These are phyloP conservation scores for Hyposoter dolosus DNA, from an alignment of 2,888 invertebrate genomes.

Conservation along the genomic window DNA sequence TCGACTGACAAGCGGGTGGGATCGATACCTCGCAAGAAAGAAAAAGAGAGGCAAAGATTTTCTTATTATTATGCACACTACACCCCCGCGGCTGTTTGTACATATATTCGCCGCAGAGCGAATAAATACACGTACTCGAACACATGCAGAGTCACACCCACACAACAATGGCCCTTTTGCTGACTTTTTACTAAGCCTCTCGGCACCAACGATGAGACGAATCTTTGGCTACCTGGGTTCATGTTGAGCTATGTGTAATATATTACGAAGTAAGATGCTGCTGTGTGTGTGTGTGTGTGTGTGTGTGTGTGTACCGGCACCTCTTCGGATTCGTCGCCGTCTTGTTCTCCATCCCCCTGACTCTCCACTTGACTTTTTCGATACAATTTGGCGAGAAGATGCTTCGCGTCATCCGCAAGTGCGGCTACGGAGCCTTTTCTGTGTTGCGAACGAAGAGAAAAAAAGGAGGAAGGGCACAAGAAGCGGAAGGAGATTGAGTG, in stretches of 20 bases:
- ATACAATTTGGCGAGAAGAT: slow-evolving; percentile 58
- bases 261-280: slow-evolving; percentile 7
- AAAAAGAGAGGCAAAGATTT: slow-evolving; percentile 20
- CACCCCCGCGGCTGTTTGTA: slow-evolving; percentile 33
- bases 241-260: neutral
- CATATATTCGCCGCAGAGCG: slow-evolving; percentile 4
- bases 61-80: slow-evolving; percentile 54
- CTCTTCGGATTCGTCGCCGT: slow-evolving; percentile 23
- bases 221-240: slow-evolving; percentile 15
- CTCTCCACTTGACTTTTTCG: slow-evolving; percentile 55
- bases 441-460: neutral
- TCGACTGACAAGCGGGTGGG: slow-evolving; percentile 75
- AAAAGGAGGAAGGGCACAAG: slow-evolving; percentile 22
- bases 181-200: slow-evolving; percentile 30
- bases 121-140: neutral
- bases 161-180: neutral
- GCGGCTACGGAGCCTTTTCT: slow-evolving; percentile 32
- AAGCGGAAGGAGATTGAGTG: slow-evolving; percentile 62
- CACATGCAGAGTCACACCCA: neutral
- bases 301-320: slow-evolving; percentile 20
- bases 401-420: slow-evolving; percentile 41
- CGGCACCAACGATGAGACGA: neutral
- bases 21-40: slow-evolving; percentile 67
- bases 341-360: slow-evolving; percentile 25
- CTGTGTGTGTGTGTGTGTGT: neutral